A percentile compares a stretch with the other conserved stretches of the same genome.
phyloP scores from a whole-genome alignment of 2,888 invertebrate species.

The Pyralis farinalis region DNA sequence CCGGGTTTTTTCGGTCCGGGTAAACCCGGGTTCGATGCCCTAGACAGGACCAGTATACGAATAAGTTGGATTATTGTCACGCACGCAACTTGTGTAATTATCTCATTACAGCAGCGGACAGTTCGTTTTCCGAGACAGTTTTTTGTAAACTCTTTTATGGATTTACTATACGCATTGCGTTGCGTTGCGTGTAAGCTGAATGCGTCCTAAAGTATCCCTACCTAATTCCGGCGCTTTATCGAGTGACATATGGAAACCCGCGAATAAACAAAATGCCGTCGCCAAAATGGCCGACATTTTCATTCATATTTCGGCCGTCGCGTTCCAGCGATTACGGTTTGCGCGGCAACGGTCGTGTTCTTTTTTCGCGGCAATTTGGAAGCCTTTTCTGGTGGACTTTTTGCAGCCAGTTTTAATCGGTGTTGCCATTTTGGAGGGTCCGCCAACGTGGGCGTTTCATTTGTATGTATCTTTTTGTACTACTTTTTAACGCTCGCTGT shows the following conservation, averaged over 20 bases:
- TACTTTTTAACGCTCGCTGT: constrained; percentile 23
- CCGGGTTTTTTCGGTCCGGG: too few species aligned
- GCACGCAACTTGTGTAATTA: neutral
- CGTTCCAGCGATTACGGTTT: constrained; percentile 59
- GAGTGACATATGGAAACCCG: constrained; percentile 30
- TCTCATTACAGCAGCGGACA: constrained; percentile 4
- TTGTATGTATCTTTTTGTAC: constrained; percentile 39
- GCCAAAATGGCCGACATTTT: constrained; percentile 51
- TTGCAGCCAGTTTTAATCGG: constrained; percentile 71
- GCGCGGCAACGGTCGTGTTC: constrained; percentile 41
- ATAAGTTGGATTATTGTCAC: too few species aligned
- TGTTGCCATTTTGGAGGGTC: constrained; percentile 61
- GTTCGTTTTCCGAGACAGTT: neutral
- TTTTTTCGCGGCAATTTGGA: constrained; percentile 66
- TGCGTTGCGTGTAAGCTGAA: constrained; percentile 5
- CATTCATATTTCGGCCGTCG: constrained; percentile 58
- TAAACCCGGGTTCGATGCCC: too few species aligned
- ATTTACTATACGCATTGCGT: too few species aligned
- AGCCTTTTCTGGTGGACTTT: constrained; percentile 54
- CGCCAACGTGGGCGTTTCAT: constrained; percentile 42
- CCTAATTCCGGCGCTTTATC: constrained; percentile 23
- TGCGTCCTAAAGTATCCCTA: constrained; percentile 6
- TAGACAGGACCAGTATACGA: too few species aligned
- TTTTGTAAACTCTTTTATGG: constrained; percentile 14
- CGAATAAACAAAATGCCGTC: constrained; percentile 50